Base-by-base conservation (phyloP, 2,888 invertebrate genomes). In the Ectemnius cavifrons region DNA sequence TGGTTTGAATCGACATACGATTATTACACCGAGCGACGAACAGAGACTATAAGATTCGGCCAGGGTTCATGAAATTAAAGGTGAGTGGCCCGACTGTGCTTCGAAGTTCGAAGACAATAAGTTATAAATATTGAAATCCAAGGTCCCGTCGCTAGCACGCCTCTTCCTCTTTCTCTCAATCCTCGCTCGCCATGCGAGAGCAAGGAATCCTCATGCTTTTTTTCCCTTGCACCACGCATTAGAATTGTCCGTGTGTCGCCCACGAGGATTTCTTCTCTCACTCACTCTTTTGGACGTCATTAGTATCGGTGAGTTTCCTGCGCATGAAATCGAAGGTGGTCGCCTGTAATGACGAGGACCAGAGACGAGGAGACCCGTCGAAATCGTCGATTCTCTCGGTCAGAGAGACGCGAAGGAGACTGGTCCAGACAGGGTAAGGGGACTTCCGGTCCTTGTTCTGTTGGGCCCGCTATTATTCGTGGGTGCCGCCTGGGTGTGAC, bases 61-160 rank as follows among this genome's bases (percentile, higher is more conserved):
- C 23, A 37, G 37, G 37, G 37, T 8, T 37, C 37, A 37, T 8
- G 5, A 37, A 37, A 37, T 14, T 18, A 18, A 11, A 47, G 52
- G 49, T 5, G 60, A 16, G 23, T 56, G 56, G 16, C 45, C 57
- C 68, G 64, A 73, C 65, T 69, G 64, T 71, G 67, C 68, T 47
- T 52, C 84, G 84, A 86, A 87, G 86, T 87, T 85, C 83, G 84
- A 88, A 83, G 37, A 90, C 89, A 89, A 89, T 89, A 90, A 88
- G 87, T 89, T 89, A 89, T 89, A 90, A 90, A 90, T 90, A 90
- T 90, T 90, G 86, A 88, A 88, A 89, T 87, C 80, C 82, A 76
- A 77, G 84, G 71, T 63, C 57, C 78, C 56, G 64, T 68, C 64
- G 28, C 18, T 47, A 59, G 23, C 60, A 73, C 81, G 75, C 73